Conservation (phyloP, 2,797 vertebrate species). For the Borostomias antarcticus region DNA sequence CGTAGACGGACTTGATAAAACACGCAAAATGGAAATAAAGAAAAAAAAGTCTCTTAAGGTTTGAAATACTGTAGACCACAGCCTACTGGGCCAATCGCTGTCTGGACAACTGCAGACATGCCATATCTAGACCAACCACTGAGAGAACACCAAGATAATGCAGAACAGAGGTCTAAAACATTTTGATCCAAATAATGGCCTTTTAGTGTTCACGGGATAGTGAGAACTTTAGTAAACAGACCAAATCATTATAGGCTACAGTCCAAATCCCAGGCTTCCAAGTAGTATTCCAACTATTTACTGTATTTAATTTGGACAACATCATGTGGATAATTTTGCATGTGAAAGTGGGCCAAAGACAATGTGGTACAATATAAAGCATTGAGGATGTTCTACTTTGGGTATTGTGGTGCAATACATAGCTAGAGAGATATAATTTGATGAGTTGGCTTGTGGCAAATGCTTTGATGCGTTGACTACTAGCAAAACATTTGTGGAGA, state of each 20-base stretch:
- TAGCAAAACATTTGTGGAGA: constrained; percentile 4
- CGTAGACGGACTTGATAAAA: constrained; percentile 46
- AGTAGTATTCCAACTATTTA: no score
- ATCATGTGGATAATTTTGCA: no score
- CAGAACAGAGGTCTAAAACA: constrained; percentile 33
- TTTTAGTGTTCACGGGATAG: no score
- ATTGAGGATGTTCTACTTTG: no score
- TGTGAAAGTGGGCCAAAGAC: no score
- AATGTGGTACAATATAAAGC: no score
- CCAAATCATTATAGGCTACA: no score
- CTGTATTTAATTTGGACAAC: no score
- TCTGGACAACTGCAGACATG: constrained; percentile 47
- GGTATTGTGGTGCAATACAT: no score
- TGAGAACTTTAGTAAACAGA: no score
- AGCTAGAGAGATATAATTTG: constrained; percentile 34
- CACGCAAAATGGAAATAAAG: constrained; percentile 7
- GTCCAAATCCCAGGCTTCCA: no score
- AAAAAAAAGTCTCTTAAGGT: constrained; percentile 29
- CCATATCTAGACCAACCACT: constrained; percentile 63
- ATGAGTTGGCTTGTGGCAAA: not conserved
- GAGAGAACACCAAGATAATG: constrained; percentile 36
- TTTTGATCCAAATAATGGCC: no score
- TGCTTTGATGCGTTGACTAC: constrained; percentile 22
- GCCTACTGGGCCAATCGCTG: constrained; percentile 52
- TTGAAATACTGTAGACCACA: constrained; percentile 46